Evolutionary conservation across 2,888 invertebrate genomes (phyloP).

Genomic region (Ephialtes manifestator): DNA sequence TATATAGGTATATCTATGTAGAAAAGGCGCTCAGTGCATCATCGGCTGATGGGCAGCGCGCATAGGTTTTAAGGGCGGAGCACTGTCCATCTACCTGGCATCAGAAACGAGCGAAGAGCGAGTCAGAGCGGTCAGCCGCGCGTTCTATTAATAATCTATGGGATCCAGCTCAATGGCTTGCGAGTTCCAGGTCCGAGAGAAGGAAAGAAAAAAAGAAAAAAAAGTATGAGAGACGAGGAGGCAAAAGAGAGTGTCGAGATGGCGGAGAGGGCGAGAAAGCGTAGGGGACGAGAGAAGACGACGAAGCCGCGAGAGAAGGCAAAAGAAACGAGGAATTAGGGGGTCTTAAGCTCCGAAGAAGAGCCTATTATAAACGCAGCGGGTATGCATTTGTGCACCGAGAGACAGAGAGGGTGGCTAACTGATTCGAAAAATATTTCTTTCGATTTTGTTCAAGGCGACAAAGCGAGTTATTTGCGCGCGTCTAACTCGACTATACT

Average conservation of each 20-base stretch:
- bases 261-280: slow-evolving; percentile 52
- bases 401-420: slow-evolving; percentile 42
- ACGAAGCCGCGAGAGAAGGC: slow-evolving; percentile 36
- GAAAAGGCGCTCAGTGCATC: slow-evolving; percentile 51
- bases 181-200: slow-evolving; percentile 67
- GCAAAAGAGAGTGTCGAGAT: slow-evolving; percentile 57
- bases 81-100: slow-evolving; percentile 80
- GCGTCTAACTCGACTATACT: slow-evolving; percentile 9
- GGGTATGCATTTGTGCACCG: slow-evolving; percentile 76
- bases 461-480: slow-evolving; percentile 42
- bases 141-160: slow-evolving; percentile 86
- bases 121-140: slow-evolving; percentile 75
- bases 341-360: slow-evolving; percentile 76
- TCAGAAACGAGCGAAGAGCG: slow-evolving; percentile 46
- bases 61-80: slow-evolving; percentile 78
- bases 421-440: slow-evolving; percentile 69
- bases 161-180: slow-evolving; percentile 79
- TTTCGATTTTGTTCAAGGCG: slow-evolving; percentile 10
- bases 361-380: slow-evolving; percentile 83
- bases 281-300: slow-evolving; percentile 70
- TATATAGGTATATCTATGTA: slow-evolving; percentile 20
- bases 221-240: slow-evolving; percentile 40
- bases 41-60: slow-evolving; percentile 63
- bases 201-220: slow-evolving; percentile 49
- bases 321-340: slow-evolving; percentile 80